Evolutionary conservation across 2,113 vertebrate genomes (phyloP).

Genomic region (Columba livia): DNA sequence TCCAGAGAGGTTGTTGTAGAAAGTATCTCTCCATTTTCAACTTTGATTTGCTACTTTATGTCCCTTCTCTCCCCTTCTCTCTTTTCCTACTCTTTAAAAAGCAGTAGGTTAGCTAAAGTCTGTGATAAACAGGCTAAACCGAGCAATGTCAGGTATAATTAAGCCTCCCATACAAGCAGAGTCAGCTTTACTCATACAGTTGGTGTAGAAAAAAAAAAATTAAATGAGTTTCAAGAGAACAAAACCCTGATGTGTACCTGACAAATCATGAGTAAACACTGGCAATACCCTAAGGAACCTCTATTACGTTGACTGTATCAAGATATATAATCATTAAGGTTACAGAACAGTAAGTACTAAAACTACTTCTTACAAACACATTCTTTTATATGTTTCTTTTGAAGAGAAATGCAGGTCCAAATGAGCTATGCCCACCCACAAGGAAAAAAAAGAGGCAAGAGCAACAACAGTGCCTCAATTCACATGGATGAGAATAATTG

Average conservation of each 20-base stretch:
- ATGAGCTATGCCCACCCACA: conserved; percentile 48
- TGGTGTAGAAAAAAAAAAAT: neutral
- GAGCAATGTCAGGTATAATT: neutral
- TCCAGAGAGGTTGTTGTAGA: neutral
- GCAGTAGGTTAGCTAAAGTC: neutral
- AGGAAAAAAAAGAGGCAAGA: conserved; percentile 23
- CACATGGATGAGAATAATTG: conserved; percentile 48
- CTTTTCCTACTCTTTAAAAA: neutral
- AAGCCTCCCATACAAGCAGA: neutral
- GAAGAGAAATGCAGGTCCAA: conserved; percentile 7
- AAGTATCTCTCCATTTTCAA: neutral
- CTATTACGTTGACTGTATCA: neutral
- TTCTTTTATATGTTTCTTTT: conserved; percentile 3
- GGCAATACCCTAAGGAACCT: neutral
- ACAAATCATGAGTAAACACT: neutral
- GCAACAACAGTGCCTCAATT: conserved; percentile 51
- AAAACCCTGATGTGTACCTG: neutral
- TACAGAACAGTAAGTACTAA: neutral
- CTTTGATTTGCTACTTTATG: neutral
- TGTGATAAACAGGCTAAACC: neutral
- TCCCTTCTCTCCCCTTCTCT: neutral
- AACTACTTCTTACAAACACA: neutral
- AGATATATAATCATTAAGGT: neutral
- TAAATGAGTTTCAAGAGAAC: neutral
- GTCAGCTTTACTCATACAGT: neutral